A percentile compares a stretch with the other conserved stretches of the same genome.
Conservation (phyloP, 1,140 invertebrate genomes). For the Drosophila lacertosa region DNA sequence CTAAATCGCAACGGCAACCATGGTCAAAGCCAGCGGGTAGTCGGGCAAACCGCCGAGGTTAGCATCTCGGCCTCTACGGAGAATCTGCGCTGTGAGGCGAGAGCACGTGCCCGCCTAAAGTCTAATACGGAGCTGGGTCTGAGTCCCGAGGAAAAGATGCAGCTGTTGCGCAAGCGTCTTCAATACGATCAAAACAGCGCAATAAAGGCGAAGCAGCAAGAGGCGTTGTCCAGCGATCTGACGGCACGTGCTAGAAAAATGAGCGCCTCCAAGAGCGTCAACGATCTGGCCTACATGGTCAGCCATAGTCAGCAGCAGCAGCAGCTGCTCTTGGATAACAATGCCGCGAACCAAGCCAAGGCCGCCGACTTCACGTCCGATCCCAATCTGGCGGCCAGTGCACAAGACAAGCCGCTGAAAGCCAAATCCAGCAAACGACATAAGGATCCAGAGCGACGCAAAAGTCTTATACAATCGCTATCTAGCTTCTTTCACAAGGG, state of each 20-base stretch:
- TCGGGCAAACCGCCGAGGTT: slow-evolving; percentile 2
- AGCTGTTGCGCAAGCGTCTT: slow-evolving; percentile 83
- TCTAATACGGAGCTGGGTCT: slow-evolving; percentile 90
- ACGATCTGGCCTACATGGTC: slow-evolving; percentile 77
- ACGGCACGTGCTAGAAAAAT: slow-evolving; percentile 74
- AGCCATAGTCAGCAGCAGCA: slow-evolving; percentile 44
- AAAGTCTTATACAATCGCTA: slow-evolving; percentile 93
- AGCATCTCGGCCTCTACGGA: slow-evolving; percentile 85
- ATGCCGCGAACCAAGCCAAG: slow-evolving; percentile 47
- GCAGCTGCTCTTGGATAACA: slow-evolving; percentile 38
- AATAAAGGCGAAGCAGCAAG: slow-evolving; percentile 46
- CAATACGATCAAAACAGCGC: slow-evolving; percentile 64
- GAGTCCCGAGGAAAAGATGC: slow-evolving; percentile 89
- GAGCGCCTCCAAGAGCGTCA: slow-evolving; percentile 83
- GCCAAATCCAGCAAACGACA: slow-evolving; percentile 84
- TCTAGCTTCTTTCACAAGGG: slow-evolving; percentile 91
- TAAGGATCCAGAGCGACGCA: slow-evolving; percentile 89
- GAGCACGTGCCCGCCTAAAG: slow-evolving; percentile 88
- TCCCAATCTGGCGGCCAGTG: slow-evolving; percentile 85
- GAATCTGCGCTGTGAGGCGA: slow-evolving; percentile 87
- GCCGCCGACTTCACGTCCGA: slow-evolving; percentile 85
- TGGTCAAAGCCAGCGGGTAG: slow-evolving; percentile 11
- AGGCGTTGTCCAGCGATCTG: slow-evolving; percentile 38
- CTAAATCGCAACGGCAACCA: slow-evolving; percentile 28
- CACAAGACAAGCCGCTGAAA: slow-evolving; percentile 66